A percentile compares a stretch with the other conserved stretches of the same genome.
Evolutionary conservation across 2,888 invertebrate genomes (phyloP).

Genomic region (Acanthococcus lagerstroemiae): DNA sequence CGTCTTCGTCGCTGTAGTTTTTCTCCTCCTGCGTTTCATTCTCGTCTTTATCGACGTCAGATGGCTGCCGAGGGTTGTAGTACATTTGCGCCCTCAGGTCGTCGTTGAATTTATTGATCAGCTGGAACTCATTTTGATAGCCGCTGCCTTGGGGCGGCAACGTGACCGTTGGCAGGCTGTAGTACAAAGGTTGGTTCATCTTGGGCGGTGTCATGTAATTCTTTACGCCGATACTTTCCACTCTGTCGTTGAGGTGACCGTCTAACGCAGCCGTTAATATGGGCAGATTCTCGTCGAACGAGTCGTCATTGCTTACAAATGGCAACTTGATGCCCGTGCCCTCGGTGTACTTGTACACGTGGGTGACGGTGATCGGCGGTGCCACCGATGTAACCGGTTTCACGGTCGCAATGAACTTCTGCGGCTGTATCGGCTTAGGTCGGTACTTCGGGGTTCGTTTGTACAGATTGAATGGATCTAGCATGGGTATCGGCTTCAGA

Average conservation of each 20-base stretch:
- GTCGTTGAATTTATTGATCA: conserved; percentile 21
- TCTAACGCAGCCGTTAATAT: conserved; percentile 19
- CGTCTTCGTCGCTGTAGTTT: conserved; percentile 34
- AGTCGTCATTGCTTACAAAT: conserved; percentile 8
- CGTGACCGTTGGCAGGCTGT: neutral
- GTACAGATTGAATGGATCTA: conserved; percentile 16
- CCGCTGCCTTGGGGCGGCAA: neutral
- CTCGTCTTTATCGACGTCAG: conserved; percentile 41
- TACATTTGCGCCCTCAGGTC: conserved; percentile 7
- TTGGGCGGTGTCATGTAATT: conserved; percentile 14
- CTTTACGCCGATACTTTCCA: neutral
- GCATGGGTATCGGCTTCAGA: neutral
- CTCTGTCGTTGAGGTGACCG: conserved; percentile 7
- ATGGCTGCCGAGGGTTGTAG: conserved; percentile 23
- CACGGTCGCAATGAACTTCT: conserved; percentile 7
- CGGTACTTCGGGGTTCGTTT: neutral
- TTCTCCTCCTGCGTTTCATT: conserved; percentile 41
- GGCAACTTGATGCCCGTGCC: conserved; percentile 12
- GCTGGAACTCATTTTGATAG: conserved; percentile 8
- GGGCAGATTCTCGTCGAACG: conserved; percentile 16
- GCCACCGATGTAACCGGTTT: neutral
- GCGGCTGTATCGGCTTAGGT: neutral
- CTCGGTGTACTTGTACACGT: conserved; percentile 26
- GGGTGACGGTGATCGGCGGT: conserved; percentile 17
- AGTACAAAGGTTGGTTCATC: conserved; percentile 4